These are phyloP conservation scores for Neoascia interrupta DNA, from an alignment of 2,888 invertebrate genomes.

Conservation along the genomic window DNA sequence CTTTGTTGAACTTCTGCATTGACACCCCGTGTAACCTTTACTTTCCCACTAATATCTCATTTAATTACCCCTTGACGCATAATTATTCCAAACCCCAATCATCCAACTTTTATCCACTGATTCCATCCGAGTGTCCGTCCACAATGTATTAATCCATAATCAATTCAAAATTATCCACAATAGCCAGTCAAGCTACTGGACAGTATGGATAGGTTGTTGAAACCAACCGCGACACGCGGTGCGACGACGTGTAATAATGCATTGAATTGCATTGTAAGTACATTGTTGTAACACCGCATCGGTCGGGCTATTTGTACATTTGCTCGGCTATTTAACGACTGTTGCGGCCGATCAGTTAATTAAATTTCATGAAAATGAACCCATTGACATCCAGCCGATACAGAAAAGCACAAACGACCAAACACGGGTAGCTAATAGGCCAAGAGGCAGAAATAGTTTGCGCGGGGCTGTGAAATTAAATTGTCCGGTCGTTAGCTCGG, in stretches of 20 bases:
- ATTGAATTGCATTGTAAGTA: neutral
- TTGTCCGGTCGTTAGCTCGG: slow-evolving; percentile 62
- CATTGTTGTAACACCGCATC: neutral
- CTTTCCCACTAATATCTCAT: slow-evolving; percentile 1
- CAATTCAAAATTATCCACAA: slow-evolving; percentile 54
- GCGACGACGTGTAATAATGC: too few relatives aligned
- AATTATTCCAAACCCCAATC: slow-evolving; percentile 36
- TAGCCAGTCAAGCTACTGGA: neutral
- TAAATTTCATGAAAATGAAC: slow-evolving; percentile 68
- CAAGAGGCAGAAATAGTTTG: slow-evolving; percentile 44
- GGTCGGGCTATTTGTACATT: slow-evolving; percentile 44
- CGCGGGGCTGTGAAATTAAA: slow-evolving; percentile 58
- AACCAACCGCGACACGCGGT: too few relatives aligned
- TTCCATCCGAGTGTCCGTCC: neutral
- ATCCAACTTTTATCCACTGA: slow-evolving; percentile 4
- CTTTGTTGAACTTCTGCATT: too few relatives aligned
- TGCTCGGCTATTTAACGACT: slow-evolving; percentile 45
- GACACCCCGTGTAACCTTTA: too few relatives aligned
- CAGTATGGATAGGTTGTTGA: too few relatives aligned
- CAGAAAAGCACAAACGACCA: neutral
- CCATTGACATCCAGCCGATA: slow-evolving; percentile 54
- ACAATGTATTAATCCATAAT: slow-evolving; percentile 62
- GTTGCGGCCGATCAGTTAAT: slow-evolving; percentile 44
- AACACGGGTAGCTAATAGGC: neutral
- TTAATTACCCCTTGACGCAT: slow-evolving; percentile 41